Evolutionary conservation across 2,797 vertebrate species (phyloP).

Genomic region (Pantherophis alleghaniensis): DNA sequence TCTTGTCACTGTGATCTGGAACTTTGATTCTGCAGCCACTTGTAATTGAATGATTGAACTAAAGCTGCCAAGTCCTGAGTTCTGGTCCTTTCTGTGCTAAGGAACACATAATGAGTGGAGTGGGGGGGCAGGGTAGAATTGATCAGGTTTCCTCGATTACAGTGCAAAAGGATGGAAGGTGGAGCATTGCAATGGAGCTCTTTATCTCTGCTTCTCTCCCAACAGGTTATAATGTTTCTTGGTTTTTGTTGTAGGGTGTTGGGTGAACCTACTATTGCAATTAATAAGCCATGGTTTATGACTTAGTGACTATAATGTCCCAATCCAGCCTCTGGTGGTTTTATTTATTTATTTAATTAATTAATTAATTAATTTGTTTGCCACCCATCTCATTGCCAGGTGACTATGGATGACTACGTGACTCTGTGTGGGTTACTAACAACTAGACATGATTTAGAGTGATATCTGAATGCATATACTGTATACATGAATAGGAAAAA

Average conservation of each 20-base stretch:
- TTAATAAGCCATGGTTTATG: neutral
- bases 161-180: neutral
- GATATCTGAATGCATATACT: neutral
- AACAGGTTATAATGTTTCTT: neutral
- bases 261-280: neutral
- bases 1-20: neutral
- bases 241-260: neutral
- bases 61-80: neutral
- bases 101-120: neutral
- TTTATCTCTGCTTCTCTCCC: neutral
- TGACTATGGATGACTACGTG: neutral
- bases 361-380: neutral
- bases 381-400: neutral
- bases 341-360: neutral
- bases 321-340: neutral
- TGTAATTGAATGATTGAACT: neutral
- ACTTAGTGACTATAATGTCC: neutral
- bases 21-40: neutral
- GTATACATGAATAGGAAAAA: neutral
- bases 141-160: neutral
- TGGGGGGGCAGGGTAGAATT: neutral
- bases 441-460: neutral
- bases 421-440: neutral
- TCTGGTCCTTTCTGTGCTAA: neutral
- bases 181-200: neutral